These are phyloP conservation scores for Drosophila koepferae DNA, from an alignment of 2,888 invertebrate species.

Conservation along the genomic window DNA sequence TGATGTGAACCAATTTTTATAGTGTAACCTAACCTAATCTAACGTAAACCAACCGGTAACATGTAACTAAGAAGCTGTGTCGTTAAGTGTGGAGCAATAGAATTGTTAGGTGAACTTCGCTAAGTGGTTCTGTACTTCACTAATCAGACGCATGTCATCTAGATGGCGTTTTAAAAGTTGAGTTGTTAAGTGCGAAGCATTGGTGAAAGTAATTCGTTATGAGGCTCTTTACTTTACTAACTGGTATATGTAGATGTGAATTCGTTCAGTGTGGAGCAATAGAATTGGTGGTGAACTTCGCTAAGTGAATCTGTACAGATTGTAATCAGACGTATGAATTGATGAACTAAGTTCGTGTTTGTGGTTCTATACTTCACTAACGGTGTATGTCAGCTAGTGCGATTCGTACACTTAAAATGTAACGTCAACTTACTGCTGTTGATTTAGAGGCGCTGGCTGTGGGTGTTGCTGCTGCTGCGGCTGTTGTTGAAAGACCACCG, in stretches of 20 bases:
- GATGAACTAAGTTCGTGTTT: too few relatives aligned
- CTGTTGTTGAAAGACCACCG: constrained; percentile 71
- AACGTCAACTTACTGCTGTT: constrained; percentile 65
- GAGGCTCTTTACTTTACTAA: not conserved
- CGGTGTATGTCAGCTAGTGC: not conserved
- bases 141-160: not conserved
- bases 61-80: too few relatives aligned
- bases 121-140: not conserved
- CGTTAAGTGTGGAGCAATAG: constrained; percentile 22
- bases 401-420: not conserved
- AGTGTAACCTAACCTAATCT: too few relatives aligned
- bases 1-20: not conserved
- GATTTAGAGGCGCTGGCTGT: constrained; percentile 62
- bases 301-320: too few relatives aligned
- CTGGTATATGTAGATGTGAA: too few relatives aligned
- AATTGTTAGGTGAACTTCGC: not conserved
- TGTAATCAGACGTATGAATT: too few relatives aligned
- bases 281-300: not conserved
- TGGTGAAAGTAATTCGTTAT: not conserved
- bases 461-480: constrained; percentile 67
- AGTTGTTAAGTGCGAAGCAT: not conserved
- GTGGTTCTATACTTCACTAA: too few relatives aligned
- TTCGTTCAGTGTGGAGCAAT: constrained; percentile 20
- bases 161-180: not conserved
- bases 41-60: too few relatives aligned